Base-by-base conservation (phyloP, 1,140 invertebrate genomes). In the Dendroctonus ponderosae region DNA sequence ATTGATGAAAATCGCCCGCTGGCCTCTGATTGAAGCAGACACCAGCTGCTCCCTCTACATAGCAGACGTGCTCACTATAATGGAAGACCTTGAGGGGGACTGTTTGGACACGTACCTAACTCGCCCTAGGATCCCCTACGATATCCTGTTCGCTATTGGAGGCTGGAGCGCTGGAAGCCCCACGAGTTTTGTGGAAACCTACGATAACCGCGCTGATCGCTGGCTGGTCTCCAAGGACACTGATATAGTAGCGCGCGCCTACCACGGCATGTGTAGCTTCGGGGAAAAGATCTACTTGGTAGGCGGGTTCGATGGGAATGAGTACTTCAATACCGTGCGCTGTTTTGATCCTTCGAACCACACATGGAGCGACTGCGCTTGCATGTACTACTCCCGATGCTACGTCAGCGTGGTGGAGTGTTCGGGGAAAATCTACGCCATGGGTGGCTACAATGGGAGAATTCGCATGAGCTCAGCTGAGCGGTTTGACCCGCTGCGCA, bases 391-490 rank as follows among this genome's bases (percentile, higher is more conserved):
- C 67, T 83, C 85, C 56, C 78, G 89, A 44, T 91, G 89, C 77
- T 91, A 90, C 74, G 89, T 93, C 52, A 91, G 90, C 76, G 86
- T 89, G 9, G 89, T 89, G 12, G 82, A 83, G 5, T 81, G 87
- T 46, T 83, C 86, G 38, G 88, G 86, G 43, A 85, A 85, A 71
- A 90, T 94, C 68, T 94, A 93, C 79, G 91, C 92, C 0, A 87
- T 94, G 78, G 91, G 93, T 9, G 93, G 93, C 2, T 95, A 92
- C 79, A 92, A 95, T 79, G 92, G 93, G 11, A 86, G 89, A 67
- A 86, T 86, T 62, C 84, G 92, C 9, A 85, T 93, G 78, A 89
- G 83, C 69, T 89, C 88, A 2, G 88, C 84, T 0, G 89, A 91
- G 75, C 79, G 85, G 37, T 92, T 89, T 78, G 86, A 89, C 72